phyloP scores from a whole-genome alignment of 2,797 vertebrate genomes.

The Crypturellus tataupa region DNA sequence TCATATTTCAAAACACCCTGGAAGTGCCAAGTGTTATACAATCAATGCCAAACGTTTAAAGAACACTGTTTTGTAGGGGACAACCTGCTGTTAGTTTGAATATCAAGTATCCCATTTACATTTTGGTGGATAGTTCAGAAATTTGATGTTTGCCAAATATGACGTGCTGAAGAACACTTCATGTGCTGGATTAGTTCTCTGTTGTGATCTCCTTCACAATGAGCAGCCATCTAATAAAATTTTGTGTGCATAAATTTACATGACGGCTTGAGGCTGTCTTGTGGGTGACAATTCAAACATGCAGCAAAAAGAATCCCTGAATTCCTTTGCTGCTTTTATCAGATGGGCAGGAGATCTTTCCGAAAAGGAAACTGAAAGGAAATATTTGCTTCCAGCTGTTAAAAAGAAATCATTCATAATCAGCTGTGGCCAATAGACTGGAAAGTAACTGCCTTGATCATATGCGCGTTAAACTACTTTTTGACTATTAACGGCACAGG shows the following conservation, averaged over 20 bases:
- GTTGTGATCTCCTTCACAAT: constrained; percentile 54
- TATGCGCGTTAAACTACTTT: neutral
- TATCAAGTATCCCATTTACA: constrained; percentile 78
- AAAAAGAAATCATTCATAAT: constrained; percentile 37
- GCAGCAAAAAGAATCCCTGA: neutral
- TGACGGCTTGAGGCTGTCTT: neutral
- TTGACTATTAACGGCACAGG: neutral
- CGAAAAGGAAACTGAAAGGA: constrained; percentile 5
- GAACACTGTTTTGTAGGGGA: constrained; percentile 65
- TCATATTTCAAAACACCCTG: neutral
- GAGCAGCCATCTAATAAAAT: constrained; percentile 43
- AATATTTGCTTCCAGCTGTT: constrained; percentile 43
- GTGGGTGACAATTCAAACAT: neutral
- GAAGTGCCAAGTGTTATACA: constrained; percentile 3
- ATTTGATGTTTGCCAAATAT: constrained; percentile 77
- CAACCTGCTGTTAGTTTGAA: constrained; percentile 76
- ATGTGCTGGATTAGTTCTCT: constrained; percentile 60
- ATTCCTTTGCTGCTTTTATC: constrained; percentile 17
- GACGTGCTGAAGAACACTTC: constrained; percentile 73
- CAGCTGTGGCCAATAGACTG: constrained; percentile 7
- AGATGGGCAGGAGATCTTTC: constrained; percentile 21
- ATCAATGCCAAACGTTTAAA: constrained; percentile 44
- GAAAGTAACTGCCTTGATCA: neutral
- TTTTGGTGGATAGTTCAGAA: constrained; percentile 73
- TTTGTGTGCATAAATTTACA: constrained; percentile 15